Conservation (phyloP, 2,113 vertebrate species). For the Phylloscopus trochilus region DNA sequence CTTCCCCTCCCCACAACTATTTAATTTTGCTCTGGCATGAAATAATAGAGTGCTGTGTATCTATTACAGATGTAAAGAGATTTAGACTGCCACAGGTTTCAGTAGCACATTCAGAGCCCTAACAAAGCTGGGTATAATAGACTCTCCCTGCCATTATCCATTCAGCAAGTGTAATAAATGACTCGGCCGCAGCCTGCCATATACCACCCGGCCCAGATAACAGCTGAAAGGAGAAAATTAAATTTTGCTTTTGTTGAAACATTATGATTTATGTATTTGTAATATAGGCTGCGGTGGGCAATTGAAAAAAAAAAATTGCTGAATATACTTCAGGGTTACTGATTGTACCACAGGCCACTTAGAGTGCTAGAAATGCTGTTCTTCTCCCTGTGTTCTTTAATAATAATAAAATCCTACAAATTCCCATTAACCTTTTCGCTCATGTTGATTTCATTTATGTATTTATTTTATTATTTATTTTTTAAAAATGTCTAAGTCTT, state of each 20-base stretch:
- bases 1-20: conserved; percentile 60
- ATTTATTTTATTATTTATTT: background rate
- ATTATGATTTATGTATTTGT: conserved; percentile 99
- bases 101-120: conserved; percentile 78
- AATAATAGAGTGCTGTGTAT: conserved; percentile 85
- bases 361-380: conserved; percentile 32
- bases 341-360: conserved; percentile 73
- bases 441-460: conserved; percentile 1
- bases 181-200: conserved; percentile 85
- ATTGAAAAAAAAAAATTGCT: conserved; percentile 72
- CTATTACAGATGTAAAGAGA: conserved; percentile 83
- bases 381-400: conserved; percentile 34
- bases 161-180: conserved; percentile 96
- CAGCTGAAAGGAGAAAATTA: conserved; percentile 93
- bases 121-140: conserved; percentile 89
- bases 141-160: conserved; percentile 89
- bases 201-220: conserved; percentile 91
- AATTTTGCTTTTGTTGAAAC: conserved; percentile 99
- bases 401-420: conserved; percentile 43
- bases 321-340: conserved; percentile 74
- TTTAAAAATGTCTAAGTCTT: background rate
- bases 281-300: conserved; percentile 86
- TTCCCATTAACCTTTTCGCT: conserved; percentile 49
- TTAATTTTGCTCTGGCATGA: conserved; percentile 81
- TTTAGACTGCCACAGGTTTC: conserved; percentile 78